phyloP scores from a whole-genome alignment of 2,888 invertebrate genomes.

The Lepidochitona cinerea region DNA sequence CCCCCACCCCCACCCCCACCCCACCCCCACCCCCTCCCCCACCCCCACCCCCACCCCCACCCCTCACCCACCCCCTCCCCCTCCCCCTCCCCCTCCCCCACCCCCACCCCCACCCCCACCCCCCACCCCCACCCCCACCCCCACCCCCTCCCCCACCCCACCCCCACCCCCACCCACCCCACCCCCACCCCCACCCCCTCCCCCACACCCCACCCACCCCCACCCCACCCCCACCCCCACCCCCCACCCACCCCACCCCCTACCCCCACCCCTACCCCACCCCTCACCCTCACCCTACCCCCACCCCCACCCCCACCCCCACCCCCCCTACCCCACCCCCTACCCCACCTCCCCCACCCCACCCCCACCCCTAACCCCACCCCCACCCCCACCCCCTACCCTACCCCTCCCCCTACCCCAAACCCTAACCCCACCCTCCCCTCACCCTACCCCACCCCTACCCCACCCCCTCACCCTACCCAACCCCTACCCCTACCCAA shows the following conservation, averaged over 20 bases:
- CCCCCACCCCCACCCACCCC: too few relatives aligned
- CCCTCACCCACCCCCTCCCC: too few relatives aligned
- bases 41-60: too few relatives aligned
- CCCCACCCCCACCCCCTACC: conserved; percentile 23
- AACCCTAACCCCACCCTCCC: conserved; percentile 11
- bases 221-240: background rate
- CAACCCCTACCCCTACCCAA: conserved; percentile 22
- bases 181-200: too few relatives aligned
- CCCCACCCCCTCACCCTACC: conserved; percentile 20
- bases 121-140: too few relatives aligned
- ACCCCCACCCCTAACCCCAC: background rate
- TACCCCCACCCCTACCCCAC: background rate
- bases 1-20: too few relatives aligned
- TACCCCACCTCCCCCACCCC: background rate
- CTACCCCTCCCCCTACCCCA: conserved; percentile 20
- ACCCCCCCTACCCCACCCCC: background rate
- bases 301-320: background rate
- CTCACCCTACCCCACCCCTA: conserved; percentile 2
- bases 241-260: background rate
- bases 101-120: too few relatives aligned
- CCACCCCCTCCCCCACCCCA: too few relatives aligned
- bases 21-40: too few relatives aligned
- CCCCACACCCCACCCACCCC: too few relatives aligned
- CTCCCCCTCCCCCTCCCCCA: too few relatives aligned
- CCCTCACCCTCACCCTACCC: background rate